Evolutionary conservation across 2,797 vertebrate genomes (phyloP), one percentile per base, ranked within the genome.

Genomic region (Leptodon cayanensis): DNA sequence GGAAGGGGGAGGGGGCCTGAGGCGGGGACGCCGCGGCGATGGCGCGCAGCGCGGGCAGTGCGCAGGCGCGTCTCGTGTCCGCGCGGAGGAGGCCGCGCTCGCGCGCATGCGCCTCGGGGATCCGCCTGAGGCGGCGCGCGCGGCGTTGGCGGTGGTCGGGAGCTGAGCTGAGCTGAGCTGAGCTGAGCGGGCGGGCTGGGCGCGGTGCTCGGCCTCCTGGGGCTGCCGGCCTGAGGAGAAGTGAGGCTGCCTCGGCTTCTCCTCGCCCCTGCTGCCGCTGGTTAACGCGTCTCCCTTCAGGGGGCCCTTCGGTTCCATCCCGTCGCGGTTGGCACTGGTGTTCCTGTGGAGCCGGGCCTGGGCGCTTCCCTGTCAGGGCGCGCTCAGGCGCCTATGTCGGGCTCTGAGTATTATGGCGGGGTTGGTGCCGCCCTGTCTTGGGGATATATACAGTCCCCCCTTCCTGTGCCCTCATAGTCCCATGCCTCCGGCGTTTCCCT

Each of bases 221-320:
- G 4, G 28, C 10, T 4, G 40, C 5, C 1, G 4, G 7, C 26
- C 3, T 24, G 55, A 67, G 42, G 79, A 20, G 24, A 28, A 39
- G 7, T 2, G 20, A 0, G 2, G 29, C 1, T 7, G 29, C 1
- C 5, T 44, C 11, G 5, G 47, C 47, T 11, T 18, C 4, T 4
- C 10, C 33, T 42, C 3, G 19, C 54, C 46, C 18, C 2, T 8
- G 9, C 13, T 76, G 5, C 29, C 5, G 24, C 35, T 29, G 37
- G 0, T 8, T 29, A 35, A n/a, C 2, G 72, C 40, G 6, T 37
- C 37, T 44, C 14, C 26, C 29, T 40, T 39, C 39, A 21, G 62
- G 44, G 14, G 9, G 42, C 19, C 9, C 13, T 9, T 42, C 9
- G 18, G 3, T 26, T 40, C 33, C 15, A 1, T 35, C 25, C 17